Evolutionary conservation across 2,113 vertebrate species (phyloP).

Genomic region (Bungarus multicinctus): DNA sequence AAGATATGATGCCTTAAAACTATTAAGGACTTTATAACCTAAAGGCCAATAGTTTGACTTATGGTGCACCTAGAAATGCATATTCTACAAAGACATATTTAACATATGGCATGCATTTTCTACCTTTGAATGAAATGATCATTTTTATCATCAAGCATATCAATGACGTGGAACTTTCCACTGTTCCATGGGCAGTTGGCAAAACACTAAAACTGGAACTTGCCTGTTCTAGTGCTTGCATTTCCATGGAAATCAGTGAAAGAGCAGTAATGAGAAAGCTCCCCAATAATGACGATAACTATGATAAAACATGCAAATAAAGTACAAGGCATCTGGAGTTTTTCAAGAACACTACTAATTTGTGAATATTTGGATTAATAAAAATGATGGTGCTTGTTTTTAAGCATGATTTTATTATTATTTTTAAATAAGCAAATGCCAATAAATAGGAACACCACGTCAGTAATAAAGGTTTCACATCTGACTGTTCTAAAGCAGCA

Average conservation of each 20-base stretch:
- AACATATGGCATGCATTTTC: not conserved
- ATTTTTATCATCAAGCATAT: constrained; percentile 43
- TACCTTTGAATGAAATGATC: not conserved
- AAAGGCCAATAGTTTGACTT: not conserved
- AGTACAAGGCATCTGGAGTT: constrained; percentile 31
- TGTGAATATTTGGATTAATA: not conserved
- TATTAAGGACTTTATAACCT: not conserved
- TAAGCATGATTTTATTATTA: not conserved
- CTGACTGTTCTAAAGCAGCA: not conserved
- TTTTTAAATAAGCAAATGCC: not conserved
- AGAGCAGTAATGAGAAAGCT: constrained; percentile 31
- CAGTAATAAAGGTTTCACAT: not conserved
- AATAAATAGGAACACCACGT: not conserved
- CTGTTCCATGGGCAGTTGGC: constrained; percentile 43
- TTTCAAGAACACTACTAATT: constrained; percentile 20
- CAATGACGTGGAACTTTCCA: constrained; percentile 48
- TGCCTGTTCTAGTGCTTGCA: constrained; percentile 3
- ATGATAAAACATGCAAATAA: constrained; percentile 20
- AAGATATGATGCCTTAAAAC: not conserved
- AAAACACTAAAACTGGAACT: constrained; percentile 50
- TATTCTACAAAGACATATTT: not conserved
- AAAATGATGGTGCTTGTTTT: not conserved
- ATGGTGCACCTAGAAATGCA: not conserved
- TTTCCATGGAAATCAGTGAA: constrained; percentile 57
- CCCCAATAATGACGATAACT: constrained; percentile 6